A percentile compares a stretch with the other conserved stretches of the same genome.
These are phyloP conservation scores for Hypsibius dujardini DNA, from an alignment of 1,140 invertebrate genomes.

Conservation along the genomic window DNA sequence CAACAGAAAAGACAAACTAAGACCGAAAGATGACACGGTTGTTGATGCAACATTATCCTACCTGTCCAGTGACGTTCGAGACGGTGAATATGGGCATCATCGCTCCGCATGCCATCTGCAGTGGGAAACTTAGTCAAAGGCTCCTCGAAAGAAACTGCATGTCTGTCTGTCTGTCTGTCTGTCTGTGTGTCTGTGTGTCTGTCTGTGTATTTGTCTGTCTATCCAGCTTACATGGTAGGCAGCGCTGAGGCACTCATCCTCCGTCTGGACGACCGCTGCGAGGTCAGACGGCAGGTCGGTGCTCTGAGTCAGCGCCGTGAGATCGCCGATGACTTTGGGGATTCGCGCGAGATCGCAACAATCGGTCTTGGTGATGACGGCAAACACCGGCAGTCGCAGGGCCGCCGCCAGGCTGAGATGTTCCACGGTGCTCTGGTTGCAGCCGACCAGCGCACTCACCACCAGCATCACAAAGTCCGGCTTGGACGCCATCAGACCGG, in stretches of 20 bases:
- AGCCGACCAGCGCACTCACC: slow-evolving; percentile 47
- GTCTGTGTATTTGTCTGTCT: no score
- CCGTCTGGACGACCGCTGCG: slow-evolving; percentile 35
- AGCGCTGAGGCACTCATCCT: slow-evolving; percentile 53
- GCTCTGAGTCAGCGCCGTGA: background rate
- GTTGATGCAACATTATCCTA: slow-evolving; percentile 29
- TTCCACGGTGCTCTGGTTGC: slow-evolving; percentile 40
- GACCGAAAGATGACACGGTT: background rate
- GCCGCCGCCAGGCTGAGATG: slow-evolving; percentile 64
- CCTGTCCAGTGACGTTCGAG: slow-evolving; percentile 80
- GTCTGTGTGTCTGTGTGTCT: no score
- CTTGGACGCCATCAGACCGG: slow-evolving; percentile 76
- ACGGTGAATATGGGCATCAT: slow-evolving; percentile 73
- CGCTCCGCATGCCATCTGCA: slow-evolving; percentile 39
- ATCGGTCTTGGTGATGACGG: slow-evolving; percentile 75
- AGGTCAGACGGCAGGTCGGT: slow-evolving; percentile 35
- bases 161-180: no score
- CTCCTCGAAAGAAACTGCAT: no score
- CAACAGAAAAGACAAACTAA: background rate
- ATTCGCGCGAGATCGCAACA: slow-evolving; percentile 18
- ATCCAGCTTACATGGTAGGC: slow-evolving; percentile 34
- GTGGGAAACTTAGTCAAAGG: slow-evolving; percentile 21
- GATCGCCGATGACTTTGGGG: background rate
- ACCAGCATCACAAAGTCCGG: slow-evolving; percentile 88
- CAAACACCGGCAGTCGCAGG: slow-evolving; percentile 68